Base-by-base conservation (phyloP, 2,797 vertebrate species). In the Staurois parvus region DNA sequence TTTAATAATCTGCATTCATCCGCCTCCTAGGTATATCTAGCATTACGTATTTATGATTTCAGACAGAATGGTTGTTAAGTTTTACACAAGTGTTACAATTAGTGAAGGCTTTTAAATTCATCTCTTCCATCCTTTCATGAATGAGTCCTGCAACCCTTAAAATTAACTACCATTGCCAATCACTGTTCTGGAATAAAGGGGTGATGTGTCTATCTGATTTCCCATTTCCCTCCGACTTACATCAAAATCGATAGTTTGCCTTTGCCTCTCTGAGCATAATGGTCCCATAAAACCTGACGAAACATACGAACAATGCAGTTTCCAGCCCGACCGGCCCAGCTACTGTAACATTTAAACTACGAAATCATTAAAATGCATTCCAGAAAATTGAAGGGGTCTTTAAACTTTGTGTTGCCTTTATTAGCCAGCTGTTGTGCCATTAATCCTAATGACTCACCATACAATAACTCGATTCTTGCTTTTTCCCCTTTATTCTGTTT, bases 371-470 rank as follows among this genome's bases (percentile, higher is more conserved):
- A 67, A 77, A 62, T 12, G 12, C 67, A 72, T 82, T 72, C 73
- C 59, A 45, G 59, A 42, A 66, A 79, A 79, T 72, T 79, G 32
- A 42, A 67, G n/a, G 52, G 69, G 40, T 76, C 80, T 67, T 75
- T 56, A 87, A 67, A 72, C 62, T 42, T 26, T 19, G 34, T 37
- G 15, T 56, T 72, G 4, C 24, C 67, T 86, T 82, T 83, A 86
- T 72, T 66, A 74, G 75, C 56, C 85, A 83, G 80, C 85, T 83
- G 85, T 79, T 76, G 69, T 74, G 75, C 56, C 68, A 79, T 66
- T 79, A 40, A 78, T 77, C 75, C 80, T 77, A 83, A 83, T 83
- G 76, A 79, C 56, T 79, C 59, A 37, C 11, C 30, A 28, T 30
- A 19, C 85, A 78, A 34, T 70, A 80, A 13, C 32, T 26, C 10